These are phyloP conservation scores for Prunella himalayana DNA, from an alignment of 2,113 vertebrate genomes.

Conservation along the genomic window DNA sequence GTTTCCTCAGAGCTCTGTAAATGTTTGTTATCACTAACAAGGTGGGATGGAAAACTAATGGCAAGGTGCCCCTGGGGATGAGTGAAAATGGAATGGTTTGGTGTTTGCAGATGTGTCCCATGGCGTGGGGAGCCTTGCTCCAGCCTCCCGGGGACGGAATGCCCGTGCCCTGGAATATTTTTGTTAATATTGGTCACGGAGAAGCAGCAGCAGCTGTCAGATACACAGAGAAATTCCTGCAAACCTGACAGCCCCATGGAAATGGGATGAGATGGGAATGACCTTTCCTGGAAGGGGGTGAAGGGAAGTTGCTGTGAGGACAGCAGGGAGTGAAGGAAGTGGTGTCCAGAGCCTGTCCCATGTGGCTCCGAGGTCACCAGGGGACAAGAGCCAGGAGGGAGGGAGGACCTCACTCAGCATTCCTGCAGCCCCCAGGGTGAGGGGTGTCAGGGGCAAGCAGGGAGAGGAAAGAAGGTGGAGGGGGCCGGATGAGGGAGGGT, in stretches of 20 bases:
- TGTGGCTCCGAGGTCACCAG: background rate
- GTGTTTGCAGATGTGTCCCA: background rate
- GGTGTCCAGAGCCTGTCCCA: background rate
- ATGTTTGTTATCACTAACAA: background rate
- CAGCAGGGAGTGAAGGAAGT: background rate
- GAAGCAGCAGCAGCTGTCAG: rapidly evolving
- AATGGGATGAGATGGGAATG: background rate
- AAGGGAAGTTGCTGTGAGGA: background rate
- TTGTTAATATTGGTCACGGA: rapidly evolving
- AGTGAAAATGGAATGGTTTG: rapidly evolving
- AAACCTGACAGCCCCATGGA: background rate
- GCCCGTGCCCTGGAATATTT: background rate
- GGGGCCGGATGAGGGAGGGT: background rate
- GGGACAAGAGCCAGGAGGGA: background rate
- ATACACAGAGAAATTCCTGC: background rate
- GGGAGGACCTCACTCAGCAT: background rate
- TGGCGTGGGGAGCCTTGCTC: background rate
- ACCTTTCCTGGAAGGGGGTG: background rate
- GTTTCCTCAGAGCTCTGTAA: background rate
- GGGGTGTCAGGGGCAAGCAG: background rate
- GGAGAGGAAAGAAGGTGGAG: background rate
- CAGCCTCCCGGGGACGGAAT: background rate
- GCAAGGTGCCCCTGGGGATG: background rate
- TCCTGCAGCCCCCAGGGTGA: background rate
- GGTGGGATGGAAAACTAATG: background rate